A percentile compares a stretch with the other conserved stretches of the same genome.
These are phyloP conservation scores for Bujurquina vittata DNA, from an alignment of 2,113 vertebrate genomes.

Conservation along the genomic window DNA sequence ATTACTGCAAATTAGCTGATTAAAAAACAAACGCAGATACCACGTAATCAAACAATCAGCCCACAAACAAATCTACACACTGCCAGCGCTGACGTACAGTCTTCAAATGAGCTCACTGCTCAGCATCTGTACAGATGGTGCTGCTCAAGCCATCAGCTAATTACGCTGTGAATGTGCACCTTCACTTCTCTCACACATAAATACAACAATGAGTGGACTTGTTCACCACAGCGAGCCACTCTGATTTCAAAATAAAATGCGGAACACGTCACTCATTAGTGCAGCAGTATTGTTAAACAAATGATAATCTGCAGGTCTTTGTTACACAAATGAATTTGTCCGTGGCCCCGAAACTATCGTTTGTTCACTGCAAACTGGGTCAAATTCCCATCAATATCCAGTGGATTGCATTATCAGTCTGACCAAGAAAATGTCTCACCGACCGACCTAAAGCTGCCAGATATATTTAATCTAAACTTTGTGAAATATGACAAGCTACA, in stretches of 20 bases:
- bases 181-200: neutral
- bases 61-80: too few relatives aligned
- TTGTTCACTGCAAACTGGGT: neutral
- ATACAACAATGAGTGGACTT: neutral
- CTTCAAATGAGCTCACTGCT: neutral
- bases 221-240: neutral
- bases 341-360: neutral
- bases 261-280: neutral
- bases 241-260: neutral
- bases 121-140: neutral
- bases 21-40: neutral
- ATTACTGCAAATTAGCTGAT: fast-evolving
- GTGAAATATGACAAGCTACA: too few relatives aligned
- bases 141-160: neutral
- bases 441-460: neutral
- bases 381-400: neutral
- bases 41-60: too few relatives aligned
- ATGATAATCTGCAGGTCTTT: conserved; percentile 5
- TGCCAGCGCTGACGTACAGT: neutral
- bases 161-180: neutral
- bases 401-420: neutral
- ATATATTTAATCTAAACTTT: neutral
- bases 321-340: conserved; percentile 3
- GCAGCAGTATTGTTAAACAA: neutral
- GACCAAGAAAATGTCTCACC: neutral